phyloP scores from a whole-genome alignment of 2,113 vertebrate genomes.

The Coturnix japonica region DNA sequence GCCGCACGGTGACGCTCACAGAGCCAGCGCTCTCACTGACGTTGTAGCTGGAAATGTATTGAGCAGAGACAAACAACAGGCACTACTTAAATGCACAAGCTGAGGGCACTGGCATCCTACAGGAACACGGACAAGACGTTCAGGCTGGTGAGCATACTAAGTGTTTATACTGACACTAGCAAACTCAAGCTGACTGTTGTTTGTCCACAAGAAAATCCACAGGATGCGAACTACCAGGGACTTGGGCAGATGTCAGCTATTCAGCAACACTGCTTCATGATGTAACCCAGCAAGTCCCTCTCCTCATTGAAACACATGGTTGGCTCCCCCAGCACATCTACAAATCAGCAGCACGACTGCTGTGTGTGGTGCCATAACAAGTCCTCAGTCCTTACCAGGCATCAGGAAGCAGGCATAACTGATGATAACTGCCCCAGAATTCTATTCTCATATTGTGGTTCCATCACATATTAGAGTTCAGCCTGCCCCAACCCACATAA shows the following conservation, averaged over 20 bases:
- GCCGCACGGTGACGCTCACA: slow-evolving; percentile 85
- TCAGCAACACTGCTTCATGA: neutral
- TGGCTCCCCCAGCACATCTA: neutral
- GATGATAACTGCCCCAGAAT: neutral
- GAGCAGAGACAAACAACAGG: neutral
- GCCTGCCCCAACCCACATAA: neutral
- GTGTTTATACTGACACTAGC: too few relatives aligned
- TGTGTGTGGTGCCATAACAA: accelerated
- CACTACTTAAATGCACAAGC: neutral
- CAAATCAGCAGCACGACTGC: neutral
- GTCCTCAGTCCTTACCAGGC: neutral
- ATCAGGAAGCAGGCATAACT: neutral
- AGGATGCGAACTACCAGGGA: accelerated
- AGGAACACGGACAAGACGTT: too few relatives aligned
- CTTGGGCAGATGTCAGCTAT: neutral
- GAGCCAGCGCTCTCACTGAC: slow-evolving; percentile 89
- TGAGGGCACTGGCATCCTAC: neutral
- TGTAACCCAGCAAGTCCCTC: neutral
- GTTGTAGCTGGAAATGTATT: slow-evolving; percentile 82
- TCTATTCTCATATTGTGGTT: neutral
- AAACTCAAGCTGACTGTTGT: neutral
- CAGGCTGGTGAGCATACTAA: neutral
- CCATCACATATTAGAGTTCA: neutral
- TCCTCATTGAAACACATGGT: accelerated
- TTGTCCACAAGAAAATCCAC: neutral